Evolutionary conservation across 2,888 invertebrate species (phyloP).

Genomic region (Ernsta delagoae): DNA sequence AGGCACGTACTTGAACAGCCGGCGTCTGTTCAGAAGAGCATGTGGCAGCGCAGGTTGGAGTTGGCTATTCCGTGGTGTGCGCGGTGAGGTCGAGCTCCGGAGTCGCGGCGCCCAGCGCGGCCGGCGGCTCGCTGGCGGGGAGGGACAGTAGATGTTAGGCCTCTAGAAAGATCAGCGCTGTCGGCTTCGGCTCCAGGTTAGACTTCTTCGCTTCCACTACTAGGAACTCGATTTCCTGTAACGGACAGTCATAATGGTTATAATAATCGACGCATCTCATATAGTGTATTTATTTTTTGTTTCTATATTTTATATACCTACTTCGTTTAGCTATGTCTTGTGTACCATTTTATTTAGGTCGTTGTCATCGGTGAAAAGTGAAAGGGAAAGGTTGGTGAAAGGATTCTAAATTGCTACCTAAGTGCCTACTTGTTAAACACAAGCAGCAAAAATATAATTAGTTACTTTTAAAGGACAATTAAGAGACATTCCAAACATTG

Average conservation of each 20-base stretch:
- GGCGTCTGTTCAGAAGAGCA: slow-evolving; percentile 75
- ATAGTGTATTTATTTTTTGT: no score
- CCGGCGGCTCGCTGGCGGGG: slow-evolving; percentile 92
- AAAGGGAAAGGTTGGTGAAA: no score
- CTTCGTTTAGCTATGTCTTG: no score
- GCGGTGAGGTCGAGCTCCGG: slow-evolving; percentile 85
- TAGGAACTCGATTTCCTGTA: slow-evolving; percentile 91
- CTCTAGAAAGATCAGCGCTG: slow-evolving; percentile 95
- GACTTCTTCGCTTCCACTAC: slow-evolving; percentile 97
- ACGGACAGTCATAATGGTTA: not conserved
- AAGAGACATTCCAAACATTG: no score
- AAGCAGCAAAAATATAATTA: no score
- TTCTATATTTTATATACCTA: no score
- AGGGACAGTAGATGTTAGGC: slow-evolving; percentile 96
- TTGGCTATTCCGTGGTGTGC: slow-evolving; percentile 85
- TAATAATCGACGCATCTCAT: no score
- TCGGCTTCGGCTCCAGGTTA: slow-evolving; percentile 95
- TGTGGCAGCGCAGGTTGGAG: slow-evolving; percentile 85
- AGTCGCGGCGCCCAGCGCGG: slow-evolving; percentile 87
- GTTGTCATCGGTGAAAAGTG: no score
- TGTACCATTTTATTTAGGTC: no score
- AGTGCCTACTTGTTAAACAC: no score
- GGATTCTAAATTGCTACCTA: no score
- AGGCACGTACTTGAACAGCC: slow-evolving; percentile 17
- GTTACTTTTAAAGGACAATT: no score